phyloP scores from a whole-genome alignment of 2,113 vertebrate species.

The Lophius piscatorius region DNA sequence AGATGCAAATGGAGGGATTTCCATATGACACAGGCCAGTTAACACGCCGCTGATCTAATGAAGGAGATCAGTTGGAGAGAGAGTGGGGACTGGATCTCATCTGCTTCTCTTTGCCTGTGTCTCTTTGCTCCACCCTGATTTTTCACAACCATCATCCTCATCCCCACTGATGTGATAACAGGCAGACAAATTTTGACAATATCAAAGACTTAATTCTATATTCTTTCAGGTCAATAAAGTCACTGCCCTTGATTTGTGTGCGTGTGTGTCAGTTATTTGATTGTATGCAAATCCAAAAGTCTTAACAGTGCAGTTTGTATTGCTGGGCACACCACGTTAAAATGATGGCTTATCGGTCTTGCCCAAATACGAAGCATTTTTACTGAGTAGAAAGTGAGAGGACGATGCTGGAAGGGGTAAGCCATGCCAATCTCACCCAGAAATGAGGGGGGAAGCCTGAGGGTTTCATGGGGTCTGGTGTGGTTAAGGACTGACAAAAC shows the following conservation, averaged over 20 bases:
- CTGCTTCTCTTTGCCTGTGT: conserved; percentile 5
- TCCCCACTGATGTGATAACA: not conserved
- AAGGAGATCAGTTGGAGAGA: conserved; percentile 55
- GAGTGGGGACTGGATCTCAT: conserved; percentile 42
- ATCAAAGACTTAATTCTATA: not conserved
- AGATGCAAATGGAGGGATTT: conserved; percentile 80
- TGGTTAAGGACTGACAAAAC: too few species aligned
- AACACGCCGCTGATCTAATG: conserved; percentile 63
- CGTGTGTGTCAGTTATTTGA: not conserved
- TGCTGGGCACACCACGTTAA: conserved; percentile 26
- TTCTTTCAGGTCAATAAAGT: conserved; percentile 3
- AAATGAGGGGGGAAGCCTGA: conserved; percentile 7
- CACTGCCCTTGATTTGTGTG: not conserved
- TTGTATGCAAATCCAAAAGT: conserved; percentile 13
- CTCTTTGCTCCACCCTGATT: conserved; percentile 28
- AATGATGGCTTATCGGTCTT: conserved; percentile 49
- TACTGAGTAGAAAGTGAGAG: conserved; percentile 23
- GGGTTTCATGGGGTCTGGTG: too few species aligned
- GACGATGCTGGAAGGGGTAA: conserved; percentile 32
- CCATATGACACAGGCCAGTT: conserved; percentile 71
- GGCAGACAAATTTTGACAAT: not conserved
- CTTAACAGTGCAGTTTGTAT: conserved; percentile 11
- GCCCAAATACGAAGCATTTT: conserved; percentile 44
- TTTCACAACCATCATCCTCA: conserved; percentile 22
- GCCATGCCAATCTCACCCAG: conserved; percentile 40